Percentiles rank a stretch among this genome's conserved stretches.
phyloP scores from a whole-genome alignment of 2,888 invertebrate species.

The Opisthograptis luteolata region DNA sequence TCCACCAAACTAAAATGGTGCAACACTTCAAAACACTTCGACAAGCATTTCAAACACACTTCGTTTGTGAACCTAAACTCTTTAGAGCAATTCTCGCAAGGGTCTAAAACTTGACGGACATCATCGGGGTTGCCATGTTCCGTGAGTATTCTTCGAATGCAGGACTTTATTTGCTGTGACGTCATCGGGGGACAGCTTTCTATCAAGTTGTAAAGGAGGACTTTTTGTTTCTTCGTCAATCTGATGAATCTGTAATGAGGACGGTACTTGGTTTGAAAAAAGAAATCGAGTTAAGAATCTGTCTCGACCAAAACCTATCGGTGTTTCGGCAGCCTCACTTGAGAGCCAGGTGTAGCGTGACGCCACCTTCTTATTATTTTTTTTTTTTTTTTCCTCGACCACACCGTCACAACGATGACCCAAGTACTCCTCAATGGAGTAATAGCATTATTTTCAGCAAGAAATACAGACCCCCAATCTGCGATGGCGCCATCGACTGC shows the following conservation, averaged over 20 bases:
- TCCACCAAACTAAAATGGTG: slow-evolving; percentile 68
- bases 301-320: no score
- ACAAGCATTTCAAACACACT: slow-evolving; percentile 67
- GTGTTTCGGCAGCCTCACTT: no score
- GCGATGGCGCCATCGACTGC: slow-evolving; percentile 78
- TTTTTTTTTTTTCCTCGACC: no score
- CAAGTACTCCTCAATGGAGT: no score
- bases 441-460: no score
- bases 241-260: slow-evolving; percentile 68
- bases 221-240: slow-evolving; percentile 64
- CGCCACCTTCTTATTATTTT: no score
- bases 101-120: slow-evolving; percentile 46
- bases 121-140: slow-evolving; percentile 66
- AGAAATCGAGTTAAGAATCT: no score
- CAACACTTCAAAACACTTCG: slow-evolving; percentile 60
- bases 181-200: slow-evolving; percentile 57
- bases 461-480: slow-evolving; percentile 72
- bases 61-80: slow-evolving; percentile 61
- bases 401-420: no score
- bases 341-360: no score
- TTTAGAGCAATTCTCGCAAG: slow-evolving; percentile 56
- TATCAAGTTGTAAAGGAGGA: slow-evolving; percentile 72
- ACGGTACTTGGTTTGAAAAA: no score
- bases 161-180: slow-evolving; percentile 65
- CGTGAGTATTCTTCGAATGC: slow-evolving; percentile 67